These are phyloP conservation scores for Tetheella fluctuosa DNA, from an alignment of 2,888 invertebrate species.

Conservation along the genomic window DNA sequence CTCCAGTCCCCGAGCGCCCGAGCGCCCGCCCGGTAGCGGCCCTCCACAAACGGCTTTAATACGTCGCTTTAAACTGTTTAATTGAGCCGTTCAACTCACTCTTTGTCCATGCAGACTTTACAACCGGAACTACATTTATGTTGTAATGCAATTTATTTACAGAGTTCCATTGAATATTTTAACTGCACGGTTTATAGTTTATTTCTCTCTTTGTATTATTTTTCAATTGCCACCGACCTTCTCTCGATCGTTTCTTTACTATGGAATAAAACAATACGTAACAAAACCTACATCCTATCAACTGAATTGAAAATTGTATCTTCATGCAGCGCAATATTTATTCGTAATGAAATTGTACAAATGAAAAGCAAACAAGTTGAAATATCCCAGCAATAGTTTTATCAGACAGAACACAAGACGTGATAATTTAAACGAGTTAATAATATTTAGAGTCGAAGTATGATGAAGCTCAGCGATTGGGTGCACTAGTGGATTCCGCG, in stretches of 20 bases:
- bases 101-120: not conserved
- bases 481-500: not conserved
- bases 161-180: not conserved
- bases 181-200: too few species aligned
- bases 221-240: too few species aligned
- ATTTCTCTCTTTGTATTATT: too few species aligned
- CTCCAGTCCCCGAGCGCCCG: not conserved
- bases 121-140: conserved; percentile 1
- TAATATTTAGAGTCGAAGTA: not conserved
- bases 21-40: not conserved
- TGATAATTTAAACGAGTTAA: not conserved
- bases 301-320: too few species aligned
- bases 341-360: too few species aligned
- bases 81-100: not conserved
- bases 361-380: too few species aligned
- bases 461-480: not conserved
- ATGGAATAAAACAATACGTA: too few species aligned
- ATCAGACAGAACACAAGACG: not conserved
- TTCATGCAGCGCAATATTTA: too few species aligned
- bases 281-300: too few species aligned
- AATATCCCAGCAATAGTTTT: too few species aligned
- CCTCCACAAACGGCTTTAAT: not conserved
- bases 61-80: not conserved
- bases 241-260: too few species aligned
- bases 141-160: not conserved